A percentile compares a stretch with the other conserved stretches of the same genome.
Evolutionary conservation across 2,888 invertebrate species (phyloP).

Genomic region (Bombylius discolor): DNA sequence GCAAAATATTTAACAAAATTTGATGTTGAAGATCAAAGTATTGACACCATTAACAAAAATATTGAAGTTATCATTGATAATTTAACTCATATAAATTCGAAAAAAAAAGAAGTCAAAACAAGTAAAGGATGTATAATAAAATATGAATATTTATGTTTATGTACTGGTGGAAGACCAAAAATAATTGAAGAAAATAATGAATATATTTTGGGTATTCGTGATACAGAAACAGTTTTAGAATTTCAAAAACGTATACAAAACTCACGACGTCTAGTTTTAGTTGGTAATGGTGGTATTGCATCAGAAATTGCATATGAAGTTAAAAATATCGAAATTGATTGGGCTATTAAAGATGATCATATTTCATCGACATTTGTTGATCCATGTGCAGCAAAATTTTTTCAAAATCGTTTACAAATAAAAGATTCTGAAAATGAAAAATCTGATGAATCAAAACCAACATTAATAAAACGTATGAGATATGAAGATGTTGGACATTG

Average conservation of each 20-base stretch:
- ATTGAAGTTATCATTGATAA: slow-evolving; percentile 56
- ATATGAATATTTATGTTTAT: slow-evolving; percentile 77
- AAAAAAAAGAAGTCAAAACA: slow-evolving; percentile 43
- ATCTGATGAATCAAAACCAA: slow-evolving; percentile 8
- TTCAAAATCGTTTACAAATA: slow-evolving; percentile 44
- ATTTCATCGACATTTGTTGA: slow-evolving; percentile 92
- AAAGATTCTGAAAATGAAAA: slow-evolving; percentile 17
- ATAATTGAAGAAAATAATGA: slow-evolving; percentile 49
- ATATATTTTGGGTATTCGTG: slow-evolving; percentile 76
- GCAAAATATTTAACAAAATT: slow-evolving; percentile 76
- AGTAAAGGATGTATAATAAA: slow-evolving; percentile 41
- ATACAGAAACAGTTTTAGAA: slow-evolving; percentile 80
- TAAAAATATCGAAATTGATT: slow-evolving; percentile 69
- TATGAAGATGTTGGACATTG: slow-evolving; percentile 45
- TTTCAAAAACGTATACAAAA: slow-evolving; percentile 56
- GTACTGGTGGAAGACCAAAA: slow-evolving; percentile 81
- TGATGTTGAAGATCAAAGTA: slow-evolving; percentile 66
- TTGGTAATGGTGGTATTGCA: slow-evolving; percentile 98
- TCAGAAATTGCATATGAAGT: slow-evolving; percentile 90
- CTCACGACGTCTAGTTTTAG: slow-evolving; percentile 62
- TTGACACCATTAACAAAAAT: slow-evolving; percentile 47
- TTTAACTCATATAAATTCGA: slow-evolving; percentile 44
- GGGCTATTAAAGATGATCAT: slow-evolving; percentile 87
- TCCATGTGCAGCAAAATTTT: slow-evolving; percentile 90
- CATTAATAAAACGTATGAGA: slow-evolving; percentile 49